A percentile compares a stretch with the other conserved stretches of the same genome.
Evolutionary conservation across 2,113 vertebrate species (phyloP).

Genomic region (Orientallactaga bullata): DNA sequence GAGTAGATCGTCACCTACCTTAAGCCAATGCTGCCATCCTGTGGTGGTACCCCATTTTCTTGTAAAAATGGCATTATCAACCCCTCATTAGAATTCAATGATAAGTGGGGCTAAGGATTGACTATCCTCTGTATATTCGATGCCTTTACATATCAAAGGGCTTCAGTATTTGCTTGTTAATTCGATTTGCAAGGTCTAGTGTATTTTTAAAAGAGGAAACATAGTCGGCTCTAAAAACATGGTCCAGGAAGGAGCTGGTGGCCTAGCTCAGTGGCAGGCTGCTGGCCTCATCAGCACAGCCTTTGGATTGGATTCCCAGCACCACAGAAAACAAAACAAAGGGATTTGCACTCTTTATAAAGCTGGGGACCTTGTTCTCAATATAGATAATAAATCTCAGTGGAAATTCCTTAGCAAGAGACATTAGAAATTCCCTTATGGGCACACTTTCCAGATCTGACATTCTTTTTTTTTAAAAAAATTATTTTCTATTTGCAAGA

Average conservation of each 20-base stretch:
- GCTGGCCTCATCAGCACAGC: not conserved
- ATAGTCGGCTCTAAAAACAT: not conserved
- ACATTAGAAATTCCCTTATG: not conserved
- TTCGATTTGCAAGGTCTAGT: not conserved
- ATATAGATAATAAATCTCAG: slow-evolving; percentile 46
- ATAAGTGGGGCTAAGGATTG: not conserved
- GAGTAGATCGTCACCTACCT: slow-evolving; percentile 27
- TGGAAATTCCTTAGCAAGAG: slow-evolving; percentile 39
- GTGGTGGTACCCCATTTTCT: not conserved
- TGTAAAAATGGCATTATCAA: not conserved
- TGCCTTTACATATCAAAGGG: not conserved
- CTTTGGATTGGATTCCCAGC: not conserved
- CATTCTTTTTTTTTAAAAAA: too few relatives aligned
- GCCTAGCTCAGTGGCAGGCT: not conserved
- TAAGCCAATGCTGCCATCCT: not conserved
- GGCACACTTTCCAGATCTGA: not conserved
- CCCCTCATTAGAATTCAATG: not conserved
- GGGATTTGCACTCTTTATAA: not conserved
- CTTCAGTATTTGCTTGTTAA: not conserved
- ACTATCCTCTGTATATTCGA: not conserved
- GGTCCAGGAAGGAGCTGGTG: not conserved
- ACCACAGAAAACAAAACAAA: not conserved
- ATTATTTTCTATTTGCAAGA: too few relatives aligned
- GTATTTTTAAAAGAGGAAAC: not conserved
- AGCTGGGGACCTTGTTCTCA: not conserved